Percentiles rank a stretch among this genome's conserved stretches.
Evolutionary conservation across 1,140 invertebrate genomes (phyloP).

Genomic region (Bombyx mori): DNA sequence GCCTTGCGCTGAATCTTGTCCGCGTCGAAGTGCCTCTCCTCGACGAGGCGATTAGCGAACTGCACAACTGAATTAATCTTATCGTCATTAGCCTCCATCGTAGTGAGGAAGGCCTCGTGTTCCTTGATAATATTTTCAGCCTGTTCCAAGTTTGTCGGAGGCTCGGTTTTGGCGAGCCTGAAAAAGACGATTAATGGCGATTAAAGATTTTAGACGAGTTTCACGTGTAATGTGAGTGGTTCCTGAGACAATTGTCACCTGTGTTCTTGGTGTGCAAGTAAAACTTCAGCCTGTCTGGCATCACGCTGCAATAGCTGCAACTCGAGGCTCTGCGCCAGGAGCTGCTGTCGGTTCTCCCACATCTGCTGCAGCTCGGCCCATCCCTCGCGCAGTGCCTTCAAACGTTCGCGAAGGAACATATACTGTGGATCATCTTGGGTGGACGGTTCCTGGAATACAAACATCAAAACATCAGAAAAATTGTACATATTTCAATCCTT

Average conservation of each 20-base stretch:
- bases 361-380: slow-evolving; percentile 99
- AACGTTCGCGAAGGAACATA: slow-evolving; percentile 96
- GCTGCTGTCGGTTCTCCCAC: slow-evolving; percentile 98
- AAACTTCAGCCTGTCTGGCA: slow-evolving; percentile 96
- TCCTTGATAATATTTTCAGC: slow-evolving; percentile 97
- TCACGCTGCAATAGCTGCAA: slow-evolving; percentile 97
- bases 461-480: not conserved
- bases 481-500: not conserved
- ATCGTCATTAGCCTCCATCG: slow-evolving; percentile 99
- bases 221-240: too few relatives aligned
- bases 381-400: slow-evolving; percentile 97
- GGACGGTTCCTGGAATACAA: slow-evolving; percentile 73
- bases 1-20: slow-evolving; percentile 98
- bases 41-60: slow-evolving; percentile 90
- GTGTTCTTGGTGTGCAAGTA: slow-evolving; percentile 98
- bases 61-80: slow-evolving; percentile 97
- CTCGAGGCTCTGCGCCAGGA: slow-evolving; percentile 94
- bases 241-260: slow-evolving; percentile 27
- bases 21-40: slow-evolving; percentile 91
- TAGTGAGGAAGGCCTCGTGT: slow-evolving; percentile 98
- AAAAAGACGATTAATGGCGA: slow-evolving; percentile 2
- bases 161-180: slow-evolving; percentile 90
- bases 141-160: slow-evolving; percentile 94
- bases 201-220: too few relatives aligned
- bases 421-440: slow-evolving; percentile 97